Evolutionary conservation across 2,888 invertebrate species (phyloP), one percentile per base, ranked within the genome.

Genomic region (Fragum fragum): DNA sequence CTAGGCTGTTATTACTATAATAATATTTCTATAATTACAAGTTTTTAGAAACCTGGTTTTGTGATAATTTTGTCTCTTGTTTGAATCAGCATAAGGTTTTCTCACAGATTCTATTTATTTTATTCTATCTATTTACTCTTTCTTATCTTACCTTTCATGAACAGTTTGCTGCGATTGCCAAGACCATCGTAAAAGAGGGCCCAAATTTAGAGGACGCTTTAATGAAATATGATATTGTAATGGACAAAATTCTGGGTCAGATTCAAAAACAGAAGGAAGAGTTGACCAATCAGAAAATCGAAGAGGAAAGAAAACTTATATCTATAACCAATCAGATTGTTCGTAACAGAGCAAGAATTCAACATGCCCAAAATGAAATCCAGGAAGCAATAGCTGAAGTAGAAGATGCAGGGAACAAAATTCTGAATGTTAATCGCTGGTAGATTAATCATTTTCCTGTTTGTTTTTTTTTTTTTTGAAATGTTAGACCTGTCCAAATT

Each of bases 341-440:
- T 53, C 76, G 78, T 32, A 91, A 91, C 81, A 81, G 90, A 53
- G 91, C 89, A 1, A 87, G 81, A 52, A 79, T 90, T 57, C 85
- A 83, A 47, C 89, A 89, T 79, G 79, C 87, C 9, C 79, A 79
- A 39, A 73, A 85, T 42, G 84, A 88, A 59, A 84, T 87, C 29
- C 53, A 78, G 18, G 82, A 88, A 7, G 72, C 81, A 18, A 61
- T 89, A 26, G 66, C 81, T 18, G 79, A 78, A 55, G 86, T 90
- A 26, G 85, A 88, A 32, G 80, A 72, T 1, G 83, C 88, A 1
- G 80, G 84, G 53, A 86, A 83, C 61, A 90, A 90, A 79, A 89
- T 89, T 9, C 85, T 87, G 70, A 88, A 89, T 73, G 88, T 89
- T 57, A 87, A 89, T 68, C 81, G 87, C 23, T 91, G 91, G 91